Evolutionary conservation across 2,888 invertebrate species (phyloP), one percentile per base, ranked within the genome.

Genomic region (Macaria notata): DNA sequence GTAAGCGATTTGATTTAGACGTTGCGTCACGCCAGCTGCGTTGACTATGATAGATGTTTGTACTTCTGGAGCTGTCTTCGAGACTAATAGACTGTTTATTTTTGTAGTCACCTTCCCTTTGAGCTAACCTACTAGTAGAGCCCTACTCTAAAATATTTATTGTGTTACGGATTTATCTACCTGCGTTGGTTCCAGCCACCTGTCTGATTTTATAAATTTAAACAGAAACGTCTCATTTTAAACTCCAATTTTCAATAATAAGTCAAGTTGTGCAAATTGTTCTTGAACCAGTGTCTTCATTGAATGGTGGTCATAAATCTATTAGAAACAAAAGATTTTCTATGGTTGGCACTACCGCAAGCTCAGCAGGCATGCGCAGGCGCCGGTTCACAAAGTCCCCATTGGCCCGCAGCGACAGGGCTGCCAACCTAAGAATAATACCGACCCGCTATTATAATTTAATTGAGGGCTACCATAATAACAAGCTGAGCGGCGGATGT

Each of bases 381-480:
- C 90, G 88, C 88, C 88, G 80, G 79, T 66, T 69, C 83, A 88
- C 87, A 87, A 71, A 79, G 79, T 83, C 77, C 79, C 78, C 73
- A 85, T 84, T 82, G 88, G 85, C 85, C 86, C 81, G 72, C 77
- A 84, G 88, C 84, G 82, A 81, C 85, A 85, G 82, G 83, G 84
- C 81, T 88, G 88, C 86, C 88, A 86, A 84, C 82, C 82, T 79
- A 79, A 81, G 78, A 84, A 83, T 83, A 86, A 87, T 76, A 76
- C 74, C 75, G 73, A 71, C 72, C 81, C 64, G 70, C 79, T 74
- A 85, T 85, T 84, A 85, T 81, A 84, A 83, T 83, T 85, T 84
- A 84, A 88, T 86, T 84, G 79, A 79, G 70, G 76, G 75, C 76
- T 74, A 73, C 75, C 74, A 79, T 84, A 83, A 84, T 81, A 79